Evolutionary conservation across 2,888 invertebrate genomes (phyloP), one percentile per base, ranked within the genome.

Genomic region (Calephelis perditalis): DNA sequence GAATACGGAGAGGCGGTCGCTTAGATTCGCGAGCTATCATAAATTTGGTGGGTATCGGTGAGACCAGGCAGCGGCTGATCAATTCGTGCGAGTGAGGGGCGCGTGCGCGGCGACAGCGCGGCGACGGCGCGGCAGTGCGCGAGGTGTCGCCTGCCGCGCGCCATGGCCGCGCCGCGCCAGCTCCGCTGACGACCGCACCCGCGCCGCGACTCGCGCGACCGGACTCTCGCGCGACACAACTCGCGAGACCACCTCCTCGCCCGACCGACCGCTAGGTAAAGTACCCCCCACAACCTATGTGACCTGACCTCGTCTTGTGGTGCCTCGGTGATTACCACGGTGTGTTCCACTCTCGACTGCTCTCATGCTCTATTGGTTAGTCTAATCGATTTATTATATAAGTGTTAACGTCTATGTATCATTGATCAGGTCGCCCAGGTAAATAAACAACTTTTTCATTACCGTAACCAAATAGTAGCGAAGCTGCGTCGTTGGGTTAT

Each of bases 321-420:
- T 66, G 63, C 63, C 65, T 65, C 65, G 64, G 68, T 67, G 70
- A 68, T 68, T 69, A 69, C 64, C 69, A 68, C 67, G 71, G 84
- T 82, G 86, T 86, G 87, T 84, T 87, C 85, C 81, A 79, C 85
- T 75, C 80, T 83, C 80, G 82, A 83, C 84, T 82, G 84, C 80
- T 87, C 87, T 83, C 85, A 88, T 88, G 87, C 79, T 80, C 80
- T 80, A 75, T 86, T 85, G 87, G 87, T 87, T 82, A 86, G 87
- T 87, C 73, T 59, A 45, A 66, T 62, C 65, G 62, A 65, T 73
- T 65, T 69, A 70, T 69, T 62, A 62, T 62, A 54, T 58, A 52
- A 52, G 6, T 52, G 52, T 49, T 8, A 49, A 52, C 36, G 11
- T 52, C 52, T 36, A 35, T 52, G 52, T 52, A 52, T 52, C 40